Evolutionary conservation across 2,888 invertebrate species (phyloP).

Genomic region (Theretra japonica): DNA sequence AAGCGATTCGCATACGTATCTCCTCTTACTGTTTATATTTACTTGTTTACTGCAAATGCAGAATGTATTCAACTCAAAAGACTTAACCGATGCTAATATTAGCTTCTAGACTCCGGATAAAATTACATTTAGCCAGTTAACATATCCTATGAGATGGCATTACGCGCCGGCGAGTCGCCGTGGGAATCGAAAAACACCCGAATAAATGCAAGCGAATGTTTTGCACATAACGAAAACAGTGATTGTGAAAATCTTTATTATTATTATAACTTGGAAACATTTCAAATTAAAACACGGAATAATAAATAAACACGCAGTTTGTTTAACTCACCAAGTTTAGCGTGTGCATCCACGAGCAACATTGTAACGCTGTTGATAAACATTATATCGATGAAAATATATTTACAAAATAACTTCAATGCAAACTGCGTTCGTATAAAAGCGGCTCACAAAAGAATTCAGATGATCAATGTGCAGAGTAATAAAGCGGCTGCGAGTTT

Average conservation of each 20-base stretch:
- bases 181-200: neutral
- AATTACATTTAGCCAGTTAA: neutral
- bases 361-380: conserved; percentile 19
- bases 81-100: conserved; percentile 18
- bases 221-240: conserved; percentile 4
- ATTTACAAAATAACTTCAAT: conserved; percentile 19
- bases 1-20: conserved; percentile 44
- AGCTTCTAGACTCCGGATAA: neutral
- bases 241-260: conserved; percentile 21
- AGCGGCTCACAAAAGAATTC: conserved; percentile 10
- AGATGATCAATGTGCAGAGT: conserved; percentile 20
- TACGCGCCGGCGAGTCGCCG: neutral
- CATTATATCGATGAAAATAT: conserved; percentile 17
- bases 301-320: conserved; percentile 24
- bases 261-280: conserved; percentile 27
- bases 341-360: conserved; percentile 9
- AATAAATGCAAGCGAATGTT: conserved; percentile 7
- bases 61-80: conserved; percentile 13
- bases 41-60: conserved; percentile 25
- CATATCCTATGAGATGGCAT: conserved; percentile 1
- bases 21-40: conserved; percentile 33
- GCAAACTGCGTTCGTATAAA: conserved; percentile 10
- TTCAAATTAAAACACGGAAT: conserved; percentile 25
- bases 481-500: conserved; percentile 19
- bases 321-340: conserved; percentile 22